Evolutionary conservation across 2,888 invertebrate genomes (phyloP).

Genomic region (Drosophila mayaguana): DNA sequence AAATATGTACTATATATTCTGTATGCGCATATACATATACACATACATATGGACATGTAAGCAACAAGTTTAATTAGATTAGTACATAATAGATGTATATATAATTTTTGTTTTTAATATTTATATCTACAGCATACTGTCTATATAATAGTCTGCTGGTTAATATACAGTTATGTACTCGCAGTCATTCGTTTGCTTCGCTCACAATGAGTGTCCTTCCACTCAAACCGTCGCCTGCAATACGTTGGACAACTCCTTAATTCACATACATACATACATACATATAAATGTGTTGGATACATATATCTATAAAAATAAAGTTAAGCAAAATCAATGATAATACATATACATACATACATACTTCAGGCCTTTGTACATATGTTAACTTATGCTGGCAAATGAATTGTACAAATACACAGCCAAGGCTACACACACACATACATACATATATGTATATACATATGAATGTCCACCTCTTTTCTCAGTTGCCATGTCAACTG

Average conservation of each 20-base stretch:
- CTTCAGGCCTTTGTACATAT: neutral
- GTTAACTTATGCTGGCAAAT: neutral
- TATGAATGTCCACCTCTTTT: neutral
- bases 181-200: no score
- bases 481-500: neutral
- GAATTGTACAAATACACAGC: neutral
- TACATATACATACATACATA: conserved; percentile 4
- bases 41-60: no score
- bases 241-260: neutral
- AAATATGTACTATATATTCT: no score
- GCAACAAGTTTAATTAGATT: no score
- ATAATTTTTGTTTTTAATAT: no score
- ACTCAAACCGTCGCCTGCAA: neutral
- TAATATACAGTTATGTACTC: no score
- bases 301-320: neutral
- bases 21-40: no score
- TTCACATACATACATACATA: neutral
- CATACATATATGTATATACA: neutral
- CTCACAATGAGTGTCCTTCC: no score
- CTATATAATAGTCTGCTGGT: no score
- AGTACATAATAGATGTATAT: neutral
- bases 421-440: neutral
- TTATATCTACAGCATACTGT: no score
- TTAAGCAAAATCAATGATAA: neutral
- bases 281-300: neutral